Evolutionary conservation across 2,113 vertebrate genomes (phyloP).

Genomic region (Myanophis thanlyinensis): DNA sequence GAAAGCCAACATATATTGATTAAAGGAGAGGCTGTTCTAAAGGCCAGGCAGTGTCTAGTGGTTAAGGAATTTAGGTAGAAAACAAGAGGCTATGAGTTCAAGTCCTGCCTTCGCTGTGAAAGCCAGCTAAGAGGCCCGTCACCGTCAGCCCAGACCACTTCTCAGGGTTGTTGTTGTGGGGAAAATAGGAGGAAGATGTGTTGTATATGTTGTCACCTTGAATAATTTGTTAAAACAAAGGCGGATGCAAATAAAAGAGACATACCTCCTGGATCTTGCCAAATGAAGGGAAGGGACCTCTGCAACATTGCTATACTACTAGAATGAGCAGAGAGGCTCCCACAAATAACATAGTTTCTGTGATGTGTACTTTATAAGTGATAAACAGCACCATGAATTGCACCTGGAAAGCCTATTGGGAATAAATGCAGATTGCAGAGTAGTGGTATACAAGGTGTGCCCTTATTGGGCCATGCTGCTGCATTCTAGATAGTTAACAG

Average conservation of each 20-base stretch:
- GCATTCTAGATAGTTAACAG: background rate
- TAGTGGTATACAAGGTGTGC: background rate
- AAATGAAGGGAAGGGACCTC: background rate
- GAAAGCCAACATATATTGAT: background rate
- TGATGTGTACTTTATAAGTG: background rate
- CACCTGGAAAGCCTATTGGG: background rate
- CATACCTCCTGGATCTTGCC: background rate
- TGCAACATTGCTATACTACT: background rate
- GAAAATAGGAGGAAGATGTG: background rate
- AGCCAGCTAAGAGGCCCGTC: background rate
- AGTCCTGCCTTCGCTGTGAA: background rate
- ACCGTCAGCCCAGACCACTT: background rate
- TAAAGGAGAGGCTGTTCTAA: background rate
- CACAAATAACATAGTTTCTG: background rate
- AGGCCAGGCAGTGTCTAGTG: background rate
- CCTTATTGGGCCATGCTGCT: background rate
- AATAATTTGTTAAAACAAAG: background rate
- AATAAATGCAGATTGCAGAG: background rate
- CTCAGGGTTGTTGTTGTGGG: background rate
- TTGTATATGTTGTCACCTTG: background rate
- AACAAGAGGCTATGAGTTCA: background rate
- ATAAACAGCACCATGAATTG: background rate
- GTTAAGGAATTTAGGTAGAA: no score
- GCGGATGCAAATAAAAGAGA: background rate
- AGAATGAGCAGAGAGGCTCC: background rate